Evolutionary conservation across 2,113 vertebrate genomes (phyloP).

Genomic region (Lota lota): DNA sequence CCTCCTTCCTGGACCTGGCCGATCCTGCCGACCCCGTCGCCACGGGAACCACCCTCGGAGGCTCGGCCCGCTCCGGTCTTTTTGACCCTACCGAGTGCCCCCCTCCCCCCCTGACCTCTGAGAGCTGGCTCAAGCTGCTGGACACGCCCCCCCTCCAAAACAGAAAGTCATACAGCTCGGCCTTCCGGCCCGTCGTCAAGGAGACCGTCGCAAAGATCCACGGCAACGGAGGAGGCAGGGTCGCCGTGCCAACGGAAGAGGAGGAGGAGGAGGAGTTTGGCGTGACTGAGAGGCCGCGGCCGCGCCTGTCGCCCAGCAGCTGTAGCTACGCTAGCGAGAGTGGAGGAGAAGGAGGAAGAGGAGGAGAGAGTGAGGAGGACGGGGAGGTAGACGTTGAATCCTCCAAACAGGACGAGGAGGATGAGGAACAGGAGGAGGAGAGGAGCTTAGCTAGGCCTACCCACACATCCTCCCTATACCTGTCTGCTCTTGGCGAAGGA

Average conservation of each 20-base stretch:
- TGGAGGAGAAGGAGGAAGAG: constrained; percentile 78
- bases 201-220: constrained; percentile 92
- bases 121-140: constrained; percentile 76
- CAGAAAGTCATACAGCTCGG: constrained; percentile 84
- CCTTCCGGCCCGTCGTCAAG: constrained; percentile 89
- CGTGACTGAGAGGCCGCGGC: constrained; percentile 61
- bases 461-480: constrained; percentile 55
- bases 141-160: constrained; percentile 71
- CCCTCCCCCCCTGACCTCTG: constrained; percentile 66
- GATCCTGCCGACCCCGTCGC: constrained; percentile 71
- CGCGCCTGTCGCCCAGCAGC: constrained; percentile 79
- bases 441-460: constrained; percentile 28
- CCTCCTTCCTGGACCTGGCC: constrained; percentile 84
- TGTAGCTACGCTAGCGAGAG: constrained; percentile 90
- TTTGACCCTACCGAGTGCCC: constrained; percentile 70
- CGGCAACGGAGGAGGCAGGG: constrained; percentile 42
- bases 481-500: constrained; percentile 58
- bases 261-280: constrained; percentile 44
- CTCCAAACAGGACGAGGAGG: constrained; percentile 85
- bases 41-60: constrained; percentile 38
- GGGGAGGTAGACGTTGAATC: constrained; percentile 94
- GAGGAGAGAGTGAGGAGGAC: constrained; percentile 78
- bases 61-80: constrained; percentile 61
- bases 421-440: constrained; percentile 58
- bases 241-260: constrained; percentile 61